phyloP scores from a whole-genome alignment of 2,113 vertebrate species.

The Scomber colias region DNA sequence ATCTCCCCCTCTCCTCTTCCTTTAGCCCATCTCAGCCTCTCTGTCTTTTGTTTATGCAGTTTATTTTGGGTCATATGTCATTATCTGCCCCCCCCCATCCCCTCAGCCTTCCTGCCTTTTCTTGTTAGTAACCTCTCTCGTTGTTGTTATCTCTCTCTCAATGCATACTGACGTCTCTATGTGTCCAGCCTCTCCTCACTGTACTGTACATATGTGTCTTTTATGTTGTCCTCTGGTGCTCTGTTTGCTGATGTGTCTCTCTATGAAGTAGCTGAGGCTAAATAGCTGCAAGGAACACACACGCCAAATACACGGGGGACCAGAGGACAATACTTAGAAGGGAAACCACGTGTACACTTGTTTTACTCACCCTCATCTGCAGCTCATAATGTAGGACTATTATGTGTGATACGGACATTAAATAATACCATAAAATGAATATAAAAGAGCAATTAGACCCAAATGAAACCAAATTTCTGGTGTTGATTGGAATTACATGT shows the following conservation, averaged over 20 bases:
- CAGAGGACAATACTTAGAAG: constrained; percentile 17
- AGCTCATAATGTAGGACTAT: constrained; percentile 5
- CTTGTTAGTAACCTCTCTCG: constrained; percentile 45
- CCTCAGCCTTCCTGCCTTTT: constrained; percentile 54
- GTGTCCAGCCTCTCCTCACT: constrained; percentile 28
- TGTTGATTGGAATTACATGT: not conserved
- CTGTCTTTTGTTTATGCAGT: constrained; percentile 65
- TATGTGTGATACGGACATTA: constrained; percentile 5
- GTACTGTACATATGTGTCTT: not conserved
- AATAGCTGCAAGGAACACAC: constrained; percentile 33
- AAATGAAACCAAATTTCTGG: not conserved
- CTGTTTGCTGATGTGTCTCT: not conserved
- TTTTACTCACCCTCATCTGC: constrained; percentile 1
- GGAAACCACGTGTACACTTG: constrained; percentile 15
- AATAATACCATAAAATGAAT: constrained; percentile 4
- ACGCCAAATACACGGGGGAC: constrained; percentile 26
- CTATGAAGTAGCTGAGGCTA: constrained; percentile 10
- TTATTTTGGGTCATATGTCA: constrained; percentile 68
- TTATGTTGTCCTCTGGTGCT: constrained; percentile 9
- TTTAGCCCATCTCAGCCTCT: constrained; percentile 43
- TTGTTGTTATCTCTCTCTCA: constrained; percentile 52
- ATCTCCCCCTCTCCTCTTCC: constrained; percentile 40
- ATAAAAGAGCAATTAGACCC: not conserved
- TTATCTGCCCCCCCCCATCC: constrained; percentile 42
- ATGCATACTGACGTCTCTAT: constrained; percentile 17